Base-by-base conservation (phyloP, 2,888 invertebrate species). In the Tachina grossa region DNA sequence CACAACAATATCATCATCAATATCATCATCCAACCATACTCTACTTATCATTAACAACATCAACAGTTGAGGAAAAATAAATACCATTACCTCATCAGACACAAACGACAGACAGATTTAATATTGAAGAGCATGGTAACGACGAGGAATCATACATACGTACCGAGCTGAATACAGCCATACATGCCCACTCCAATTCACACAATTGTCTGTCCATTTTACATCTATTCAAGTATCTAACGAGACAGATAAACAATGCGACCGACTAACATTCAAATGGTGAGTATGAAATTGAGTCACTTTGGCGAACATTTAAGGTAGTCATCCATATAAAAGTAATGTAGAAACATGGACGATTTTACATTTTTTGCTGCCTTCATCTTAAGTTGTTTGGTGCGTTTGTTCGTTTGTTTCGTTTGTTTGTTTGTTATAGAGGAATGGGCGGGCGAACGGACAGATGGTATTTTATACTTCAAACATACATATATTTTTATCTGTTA, bases 1-100 rank as follows among this genome's bases (percentile, higher is more conserved):
- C 51, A 31, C 53, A 80, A 80, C 65, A 72, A 80, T 79, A 77
- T 45, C 72, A 77, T 57, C 76, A 77, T 53, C 77, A 84, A 43
- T 74, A 81, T 72, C 49, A 77, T 6, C 31, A 31, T 31, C 31
- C 31, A 31, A 47, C 51, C 31, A 43, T 39, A 19, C 22, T 19
- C 45, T 43, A 31, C 31, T 43, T 16, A 9, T 49, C 69, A 75
- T 63, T 69, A 72, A 68, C 63, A 77, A 41, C 77, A 66, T 11
- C 75, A 81, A 47, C 43, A 45, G 11, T 51, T 41, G 69, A 31
- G 53, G 41, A 11, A 72, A 69, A 69, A 39, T 57, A 78, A 61
- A 59, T 22, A 84, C 43, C 76, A 66, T 81, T 74, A 63, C 66
- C 66, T 63, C 47, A 63, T 68, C 74, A 82, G 68, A 22, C 66